Conservation (phyloP, 2,888 invertebrate species). For the Megastigmus dorsalis region DNA sequence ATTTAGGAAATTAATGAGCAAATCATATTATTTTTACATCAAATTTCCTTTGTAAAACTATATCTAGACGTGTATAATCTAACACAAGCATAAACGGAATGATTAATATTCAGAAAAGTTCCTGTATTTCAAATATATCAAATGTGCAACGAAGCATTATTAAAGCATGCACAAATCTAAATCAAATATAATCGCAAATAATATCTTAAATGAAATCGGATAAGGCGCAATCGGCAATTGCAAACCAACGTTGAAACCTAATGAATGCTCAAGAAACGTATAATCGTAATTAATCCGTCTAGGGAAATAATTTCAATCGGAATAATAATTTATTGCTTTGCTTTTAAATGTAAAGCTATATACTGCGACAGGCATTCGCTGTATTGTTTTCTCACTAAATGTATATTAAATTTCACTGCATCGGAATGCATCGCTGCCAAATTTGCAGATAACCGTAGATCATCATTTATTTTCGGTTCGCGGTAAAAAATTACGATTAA, state of each 20-base stretch:
- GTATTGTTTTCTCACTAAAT: not conserved
- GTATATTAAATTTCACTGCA: conserved; percentile 5
- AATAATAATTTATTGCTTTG: conserved; percentile 38
- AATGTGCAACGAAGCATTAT: too few species aligned
- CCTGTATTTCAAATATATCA: too few species aligned
- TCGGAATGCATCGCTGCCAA: conserved; percentile 13
- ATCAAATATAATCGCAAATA: too few species aligned
- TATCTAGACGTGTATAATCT: too few species aligned
- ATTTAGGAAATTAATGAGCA: too few species aligned
- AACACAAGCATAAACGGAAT: too few species aligned
- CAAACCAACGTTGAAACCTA: conserved; percentile 14
- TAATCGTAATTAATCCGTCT: not conserved
- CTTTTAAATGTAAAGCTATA: conserved; percentile 30
- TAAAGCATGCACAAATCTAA: not conserved
- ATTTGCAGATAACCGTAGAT: not conserved
- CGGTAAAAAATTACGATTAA: too few species aligned
- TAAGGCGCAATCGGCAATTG: conserved; percentile 30
- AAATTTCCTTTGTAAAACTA: too few species aligned
- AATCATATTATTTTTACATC: too few species aligned
- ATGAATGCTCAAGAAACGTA: not conserved
- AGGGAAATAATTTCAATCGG: not conserved
- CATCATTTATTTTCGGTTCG: too few species aligned
- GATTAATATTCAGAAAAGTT: too few species aligned
- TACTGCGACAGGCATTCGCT: not conserved
- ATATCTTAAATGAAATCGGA: not conserved